These are phyloP conservation scores for Struthio camelus DNA, from an alignment of 2,113 vertebrate genomes.

Conservation along the genomic window DNA sequence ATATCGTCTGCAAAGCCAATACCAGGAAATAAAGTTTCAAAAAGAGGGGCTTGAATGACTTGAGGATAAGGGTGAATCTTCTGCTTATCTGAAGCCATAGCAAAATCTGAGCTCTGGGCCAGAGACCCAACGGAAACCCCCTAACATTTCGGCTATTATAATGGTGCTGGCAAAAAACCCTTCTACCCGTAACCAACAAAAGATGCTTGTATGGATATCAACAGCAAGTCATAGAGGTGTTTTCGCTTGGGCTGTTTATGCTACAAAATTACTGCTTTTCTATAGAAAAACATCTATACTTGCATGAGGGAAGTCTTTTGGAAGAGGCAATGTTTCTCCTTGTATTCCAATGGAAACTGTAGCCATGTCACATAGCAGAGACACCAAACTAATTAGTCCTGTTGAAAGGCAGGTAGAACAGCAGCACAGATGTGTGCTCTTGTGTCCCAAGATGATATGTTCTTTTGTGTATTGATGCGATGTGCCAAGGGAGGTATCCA, in stretches of 20 bases:
- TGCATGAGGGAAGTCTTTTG: background rate
- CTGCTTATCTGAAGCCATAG: background rate
- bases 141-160: background rate
- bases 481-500: background rate
- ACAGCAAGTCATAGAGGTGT: rapidly evolving
- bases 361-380: background rate
- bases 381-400: background rate
- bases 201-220: background rate
- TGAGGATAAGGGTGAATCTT: background rate
- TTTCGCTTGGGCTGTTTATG: background rate
- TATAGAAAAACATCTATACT: background rate
- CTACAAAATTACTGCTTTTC: background rate
- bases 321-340: background rate
- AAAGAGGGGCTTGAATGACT: background rate
- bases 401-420: background rate
- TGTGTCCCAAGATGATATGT: background rate
- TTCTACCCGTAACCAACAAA: background rate
- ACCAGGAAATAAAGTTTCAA: background rate
- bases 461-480: background rate
- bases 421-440: background rate
- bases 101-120: background rate
- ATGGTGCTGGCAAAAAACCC: background rate
- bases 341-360: background rate
- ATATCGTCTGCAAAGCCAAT: background rate
- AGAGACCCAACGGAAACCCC: background rate